phyloP scores from a whole-genome alignment of 2,113 vertebrate species.

The Pseudolaguvia tuberculata region DNA sequence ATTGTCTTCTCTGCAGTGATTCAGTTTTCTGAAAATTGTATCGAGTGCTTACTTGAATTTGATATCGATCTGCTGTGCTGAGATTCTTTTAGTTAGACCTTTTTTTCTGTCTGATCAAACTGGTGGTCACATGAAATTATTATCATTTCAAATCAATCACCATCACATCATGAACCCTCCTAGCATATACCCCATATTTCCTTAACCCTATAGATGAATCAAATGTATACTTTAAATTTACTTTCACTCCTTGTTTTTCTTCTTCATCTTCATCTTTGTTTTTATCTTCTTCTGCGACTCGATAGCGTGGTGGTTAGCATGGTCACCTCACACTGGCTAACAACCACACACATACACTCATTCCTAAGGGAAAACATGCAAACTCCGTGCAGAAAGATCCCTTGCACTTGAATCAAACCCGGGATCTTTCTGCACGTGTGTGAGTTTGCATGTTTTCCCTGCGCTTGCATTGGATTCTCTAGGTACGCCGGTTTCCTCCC shows the following conservation, averaged over 20 bases:
- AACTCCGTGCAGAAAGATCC: no score
- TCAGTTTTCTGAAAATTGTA: not conserved
- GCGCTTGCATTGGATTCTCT: no score
- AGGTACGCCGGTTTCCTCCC: no score
- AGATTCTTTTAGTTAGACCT: not conserved
- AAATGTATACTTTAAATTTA: not conserved
- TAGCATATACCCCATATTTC: not conserved
- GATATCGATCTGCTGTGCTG: slow-evolving; percentile 13
- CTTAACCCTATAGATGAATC: no score
- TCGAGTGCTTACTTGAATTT: not conserved
- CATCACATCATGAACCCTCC: not conserved
- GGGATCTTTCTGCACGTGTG: no score
- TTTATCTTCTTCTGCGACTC: not conserved
- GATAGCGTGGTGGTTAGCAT: not conserved
- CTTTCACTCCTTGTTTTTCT: not conserved
- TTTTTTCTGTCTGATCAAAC: not conserved
- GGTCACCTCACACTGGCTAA: not conserved
- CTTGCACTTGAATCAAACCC: no score
- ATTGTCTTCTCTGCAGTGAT: not conserved
- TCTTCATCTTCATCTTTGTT: no score
- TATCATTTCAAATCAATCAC: not conserved
- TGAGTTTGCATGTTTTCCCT: no score
- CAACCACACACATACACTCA: no score
- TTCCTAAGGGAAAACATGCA: no score
- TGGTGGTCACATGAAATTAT: not conserved